Conservation (phyloP, 1,140 invertebrate species). For the Varroa destructor region DNA sequence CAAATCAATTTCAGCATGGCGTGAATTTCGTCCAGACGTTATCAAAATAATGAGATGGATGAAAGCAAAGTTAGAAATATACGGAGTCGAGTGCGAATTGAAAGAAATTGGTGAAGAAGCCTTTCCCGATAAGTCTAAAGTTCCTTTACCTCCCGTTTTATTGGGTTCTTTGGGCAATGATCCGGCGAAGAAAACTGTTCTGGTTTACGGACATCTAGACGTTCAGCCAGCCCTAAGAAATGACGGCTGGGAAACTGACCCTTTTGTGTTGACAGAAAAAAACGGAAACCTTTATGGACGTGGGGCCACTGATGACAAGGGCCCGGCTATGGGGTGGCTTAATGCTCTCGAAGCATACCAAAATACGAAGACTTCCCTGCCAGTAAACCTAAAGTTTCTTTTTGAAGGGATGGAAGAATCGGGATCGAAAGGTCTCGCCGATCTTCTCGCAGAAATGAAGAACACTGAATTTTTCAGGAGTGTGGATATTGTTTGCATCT, state of each 20-base stretch:
- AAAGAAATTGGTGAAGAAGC: conserved; percentile 61
- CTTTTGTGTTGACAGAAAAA: conserved; percentile 73
- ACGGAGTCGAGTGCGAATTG: conserved; percentile 63
- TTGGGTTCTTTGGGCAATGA: conserved; percentile 46
- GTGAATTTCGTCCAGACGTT: conserved; percentile 57
- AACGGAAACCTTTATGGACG: conserved; percentile 82
- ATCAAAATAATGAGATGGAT: conserved; percentile 61
- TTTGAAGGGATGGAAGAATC: conserved; percentile 99
- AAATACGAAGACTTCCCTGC: conserved; percentile 53
- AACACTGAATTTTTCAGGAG: conserved; percentile 53
- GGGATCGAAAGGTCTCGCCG: conserved; percentile 85
- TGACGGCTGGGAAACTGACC: conserved; percentile 91
- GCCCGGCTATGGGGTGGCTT: conserved; percentile 67
- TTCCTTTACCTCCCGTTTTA: conserved; percentile 73
- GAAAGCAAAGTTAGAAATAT: conserved; percentile 38
- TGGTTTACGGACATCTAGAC: conserved; percentile 30
- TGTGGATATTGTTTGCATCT: conserved; percentile 84
- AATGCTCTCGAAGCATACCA: conserved; percentile 82
- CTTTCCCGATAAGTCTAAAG: conserved; percentile 54
- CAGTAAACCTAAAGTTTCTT: conserved; percentile 79
- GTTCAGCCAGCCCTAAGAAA: conserved; percentile 39
- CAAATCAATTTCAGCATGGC: conserved; percentile 77
- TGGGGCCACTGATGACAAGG: conserved; percentile 85
- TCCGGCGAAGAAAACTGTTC: conserved; percentile 6
- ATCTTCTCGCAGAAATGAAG: conserved; percentile 60